Evolutionary conservation across 2,888 invertebrate species (phyloP).

Genomic region (Meteorus cinctellus): DNA sequence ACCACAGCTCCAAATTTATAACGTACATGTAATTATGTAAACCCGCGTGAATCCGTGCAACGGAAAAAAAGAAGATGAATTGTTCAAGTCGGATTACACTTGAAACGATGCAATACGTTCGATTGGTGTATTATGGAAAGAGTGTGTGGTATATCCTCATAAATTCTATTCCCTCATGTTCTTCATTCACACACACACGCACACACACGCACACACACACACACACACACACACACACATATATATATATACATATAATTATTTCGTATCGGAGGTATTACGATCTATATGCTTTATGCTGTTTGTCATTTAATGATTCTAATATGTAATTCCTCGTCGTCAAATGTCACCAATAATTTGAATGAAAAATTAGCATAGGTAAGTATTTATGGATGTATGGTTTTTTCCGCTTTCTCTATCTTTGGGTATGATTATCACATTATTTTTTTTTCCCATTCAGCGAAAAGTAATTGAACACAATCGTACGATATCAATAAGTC

Average conservation of each 20-base stretch:
- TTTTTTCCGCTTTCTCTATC: constrained; percentile 31
- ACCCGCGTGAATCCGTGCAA: neutral
- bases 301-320: neutral
- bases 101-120: neutral
- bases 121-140: neutral
- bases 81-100: neutral
- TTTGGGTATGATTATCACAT: constrained; percentile 54
- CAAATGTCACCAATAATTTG: neutral
- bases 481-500: constrained; percentile 57
- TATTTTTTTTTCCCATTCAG: constrained; percentile 49
- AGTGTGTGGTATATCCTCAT: neutral
- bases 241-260: neutral
- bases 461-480: constrained; percentile 61
- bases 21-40: neutral
- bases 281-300: neutral
- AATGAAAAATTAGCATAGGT: neutral
- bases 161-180: neutral
- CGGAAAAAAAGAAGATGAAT: neutral
- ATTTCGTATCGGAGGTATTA: neutral
- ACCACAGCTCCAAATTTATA: neutral
- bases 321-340: constrained; percentile 1
- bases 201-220: neutral
- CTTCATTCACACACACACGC: neutral
- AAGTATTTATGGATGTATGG: constrained; percentile 21
- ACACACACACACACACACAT: too few species aligned